Conservation (phyloP, 2,797 vertebrate genomes). For the Esox masquinongy region DNA sequence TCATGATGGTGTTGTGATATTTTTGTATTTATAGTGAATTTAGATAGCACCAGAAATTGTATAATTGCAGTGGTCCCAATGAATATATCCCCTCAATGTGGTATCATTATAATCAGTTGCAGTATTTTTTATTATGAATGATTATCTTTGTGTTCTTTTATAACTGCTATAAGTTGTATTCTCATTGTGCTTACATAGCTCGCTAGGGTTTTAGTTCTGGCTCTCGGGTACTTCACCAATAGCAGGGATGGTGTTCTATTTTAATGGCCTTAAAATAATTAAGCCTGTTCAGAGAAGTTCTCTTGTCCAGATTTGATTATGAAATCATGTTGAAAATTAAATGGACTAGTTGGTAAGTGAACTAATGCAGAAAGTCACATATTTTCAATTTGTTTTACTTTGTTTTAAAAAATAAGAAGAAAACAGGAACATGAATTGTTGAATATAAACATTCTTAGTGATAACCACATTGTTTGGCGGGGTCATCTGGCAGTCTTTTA, state of each 20-base stretch:
- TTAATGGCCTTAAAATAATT: constrained; percentile 25
- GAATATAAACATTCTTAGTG: constrained; percentile 36
- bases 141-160: constrained; percentile 24
- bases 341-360: constrained; percentile 24
- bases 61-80: constrained; percentile 29
- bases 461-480: background rate
- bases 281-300: constrained; percentile 7
- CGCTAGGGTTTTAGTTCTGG: constrained; percentile 30
- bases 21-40: constrained; percentile 87
- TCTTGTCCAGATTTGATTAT: constrained; percentile 18
- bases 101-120: constrained; percentile 45
- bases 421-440: constrained; percentile 21
- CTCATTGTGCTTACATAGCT: constrained; percentile 15
- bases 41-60: constrained; percentile 59
- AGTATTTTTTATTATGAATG: constrained; percentile 54
- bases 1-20: constrained; percentile 80
- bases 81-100: constrained; percentile 46
- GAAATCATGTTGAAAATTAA: constrained; percentile 26
- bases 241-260: constrained; percentile 27
- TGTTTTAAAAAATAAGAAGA: constrained; percentile 3
- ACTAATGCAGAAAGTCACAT: constrained; percentile 22
- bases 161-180: background rate
- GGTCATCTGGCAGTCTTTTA: constrained; percentile 40
- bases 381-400: constrained; percentile 38
- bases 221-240: constrained; percentile 15